Evolutionary conservation across 2,888 invertebrate species (phyloP).

Genomic region (Tillus elongatus): DNA sequence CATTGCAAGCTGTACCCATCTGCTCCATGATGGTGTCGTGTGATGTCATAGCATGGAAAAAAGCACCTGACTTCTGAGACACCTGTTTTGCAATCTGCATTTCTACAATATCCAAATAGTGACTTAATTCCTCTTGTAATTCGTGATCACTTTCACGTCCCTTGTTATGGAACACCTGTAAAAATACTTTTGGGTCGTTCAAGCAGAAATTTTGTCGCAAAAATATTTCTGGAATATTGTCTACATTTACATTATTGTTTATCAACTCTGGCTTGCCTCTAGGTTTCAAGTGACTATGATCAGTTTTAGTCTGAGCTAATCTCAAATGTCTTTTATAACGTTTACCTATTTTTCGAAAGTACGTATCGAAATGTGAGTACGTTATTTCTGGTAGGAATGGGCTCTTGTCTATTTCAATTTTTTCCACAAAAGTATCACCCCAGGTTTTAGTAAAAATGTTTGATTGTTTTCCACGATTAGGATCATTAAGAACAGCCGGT

Average conservation of each 20-base stretch:
- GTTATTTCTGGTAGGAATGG: constrained; percentile 76
- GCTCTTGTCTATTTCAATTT: constrained; percentile 65
- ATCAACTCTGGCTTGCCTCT: constrained; percentile 33
- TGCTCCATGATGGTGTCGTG: constrained; percentile 96
- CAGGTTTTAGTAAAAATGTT: constrained; percentile 96
- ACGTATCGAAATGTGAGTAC: constrained; percentile 76
- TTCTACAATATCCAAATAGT: constrained; percentile 91
- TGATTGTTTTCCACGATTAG: constrained; percentile 78
- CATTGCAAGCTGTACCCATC: constrained; percentile 71
- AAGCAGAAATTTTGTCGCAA: constrained; percentile 69
- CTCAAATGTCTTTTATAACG: constrained; percentile 55
- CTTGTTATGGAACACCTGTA: constrained; percentile 69
- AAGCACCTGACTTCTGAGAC: constrained; percentile 90
- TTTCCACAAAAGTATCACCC: constrained; percentile 91
- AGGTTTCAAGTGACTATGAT: constrained; percentile 23
- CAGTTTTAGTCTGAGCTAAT: constrained; percentile 38
- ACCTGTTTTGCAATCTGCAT: constrained; percentile 88
- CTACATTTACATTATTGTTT: constrained; percentile 44
- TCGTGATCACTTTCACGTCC: constrained; percentile 49
- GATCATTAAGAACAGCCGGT: constrained; percentile 92
- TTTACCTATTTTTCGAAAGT: constrained; percentile 68
- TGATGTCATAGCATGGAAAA: constrained; percentile 97
- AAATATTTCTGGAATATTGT: constrained; percentile 77
- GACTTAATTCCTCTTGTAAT: constrained; percentile 84
- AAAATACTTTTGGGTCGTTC: constrained; percentile 71